Base-by-base conservation (phyloP, 1,140 invertebrate genomes). In the Triops cancriformis region DNA sequence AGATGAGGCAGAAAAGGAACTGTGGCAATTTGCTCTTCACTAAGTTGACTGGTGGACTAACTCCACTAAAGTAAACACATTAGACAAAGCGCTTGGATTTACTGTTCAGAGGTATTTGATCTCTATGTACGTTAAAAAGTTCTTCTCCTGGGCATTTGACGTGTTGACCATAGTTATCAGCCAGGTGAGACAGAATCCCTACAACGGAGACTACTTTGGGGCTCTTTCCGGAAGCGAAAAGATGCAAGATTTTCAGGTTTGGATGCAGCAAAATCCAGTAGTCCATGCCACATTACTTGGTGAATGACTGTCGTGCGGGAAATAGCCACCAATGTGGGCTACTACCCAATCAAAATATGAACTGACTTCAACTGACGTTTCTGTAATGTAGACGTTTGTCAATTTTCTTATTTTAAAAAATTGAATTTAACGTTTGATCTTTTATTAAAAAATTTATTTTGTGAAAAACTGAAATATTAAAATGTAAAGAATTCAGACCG, bases 341-440 rank as follows among this genome's bases (percentile, higher is more conserved):
- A 96, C 92, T 0, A 95, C 93, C 94, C 94, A 97, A 82, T 95
- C 94, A 86, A 95, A 95, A 83, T 94, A 88, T 51, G 94, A 92
- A 78, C 90, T 91, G 83, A 93, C 91, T 26, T 89, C 86, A 1
- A 93, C 89, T 79, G 92, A 93, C 0, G 91, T 92, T 81, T 93
- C 91, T 64, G 23, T 0, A 64, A 12, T 86, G 80, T 7, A 83
- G 83, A 77, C 79, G 72, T 37, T n/a, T n/a, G n/a, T n/a, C n/a
- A n/a, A n/a, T n/a, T n/a, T n/a, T n/a, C n/a, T n/a, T n/a, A n/a
- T n/a, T n/a, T n/a, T n/a, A n/a, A n/a, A n/a, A n/a, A n/a, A n/a
- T n/a, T n/a, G n/a, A n/a, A n/a, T n/a, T n/a, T n/a, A n/a, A n/a
- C n/a, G n/a, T n/a, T n/a, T n/a, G n/a, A n/a, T n/a, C n/a, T n/a